Base-by-base conservation (phyloP, 2,888 invertebrate genomes). In the Tetragnatha montana region DNA sequence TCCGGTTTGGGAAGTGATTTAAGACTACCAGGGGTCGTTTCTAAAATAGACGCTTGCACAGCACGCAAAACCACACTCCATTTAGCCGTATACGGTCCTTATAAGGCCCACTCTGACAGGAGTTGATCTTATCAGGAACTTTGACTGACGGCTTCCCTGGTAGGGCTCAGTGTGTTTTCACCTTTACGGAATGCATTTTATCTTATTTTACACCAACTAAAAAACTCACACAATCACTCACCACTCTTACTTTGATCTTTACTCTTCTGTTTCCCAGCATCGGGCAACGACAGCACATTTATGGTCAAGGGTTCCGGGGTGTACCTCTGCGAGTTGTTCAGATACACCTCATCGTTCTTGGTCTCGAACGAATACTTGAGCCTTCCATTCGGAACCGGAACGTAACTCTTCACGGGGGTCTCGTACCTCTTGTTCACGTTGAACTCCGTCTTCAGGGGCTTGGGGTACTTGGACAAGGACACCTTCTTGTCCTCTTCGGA, bases 301-400 rank as follows among this genome's bases (percentile, higher is more conserved):
- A 90, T 90, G 8, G 89, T 49, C 17, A 90, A 68, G 12, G 86
- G 79, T n/a, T 76, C 75, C 14, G 89, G 73, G 6, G 86, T 81
- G 49, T 21, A 82, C 1, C 22, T n/a, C 10, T 81, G 85, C 17
- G 85, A 73, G 3, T 78, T 50, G 17, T 90, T 82, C 4, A 76
- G 74, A 81, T 82, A 83, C 8, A 79, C 82, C 22, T 82, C 79
- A 69, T 86, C 87, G 35, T 68, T 50, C n/a, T 83, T 88, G 17
- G 51, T 71, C 8, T 87, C 82, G 3, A 86, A 21, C 19, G 89
- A 82, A 83, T 90, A 90, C 47, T 86, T 87, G 17, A 86, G 51
- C 8, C 89, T 73, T 1, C 86, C 86, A 21, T 90, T 90, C 8
- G 87, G 50, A 8, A 87, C 79, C 6, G 87, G 50, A 8, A 87